Conservation (phyloP, 1,140 invertebrate species). For the Sinella curviseta region DNA sequence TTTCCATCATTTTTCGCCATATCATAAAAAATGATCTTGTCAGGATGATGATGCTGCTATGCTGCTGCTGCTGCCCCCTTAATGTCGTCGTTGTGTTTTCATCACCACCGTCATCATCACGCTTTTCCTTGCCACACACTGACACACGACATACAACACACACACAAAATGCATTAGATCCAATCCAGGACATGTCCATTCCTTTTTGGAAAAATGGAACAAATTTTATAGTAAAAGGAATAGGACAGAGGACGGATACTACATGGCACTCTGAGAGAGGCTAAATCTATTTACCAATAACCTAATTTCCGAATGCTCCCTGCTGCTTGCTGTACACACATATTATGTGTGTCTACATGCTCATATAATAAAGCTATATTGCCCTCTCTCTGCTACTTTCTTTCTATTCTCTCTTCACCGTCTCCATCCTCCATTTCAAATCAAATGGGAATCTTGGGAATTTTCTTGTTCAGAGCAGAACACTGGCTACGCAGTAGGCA, state of each 20-base stretch:
- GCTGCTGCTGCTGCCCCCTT: background rate
- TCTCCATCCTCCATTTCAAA: no score
- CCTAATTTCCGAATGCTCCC: background rate
- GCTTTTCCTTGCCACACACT: background rate
- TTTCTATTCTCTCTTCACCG: no score
- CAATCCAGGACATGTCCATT: background rate
- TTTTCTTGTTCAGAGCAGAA: no score
- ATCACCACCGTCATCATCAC: background rate
- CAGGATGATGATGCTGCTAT: no score
- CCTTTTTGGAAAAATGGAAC: background rate
- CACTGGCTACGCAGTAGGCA: no score
- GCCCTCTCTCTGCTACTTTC: no score
- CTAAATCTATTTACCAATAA: background rate
- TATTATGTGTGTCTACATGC: no score
- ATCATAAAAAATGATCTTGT: background rate
- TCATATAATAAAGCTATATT: no score
- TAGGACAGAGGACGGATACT: no score
- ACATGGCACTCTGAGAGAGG: no score
- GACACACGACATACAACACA: no score
- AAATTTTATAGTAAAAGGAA: background rate
- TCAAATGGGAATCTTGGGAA: no score
- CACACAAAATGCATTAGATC: background rate
- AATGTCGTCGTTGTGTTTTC: background rate
- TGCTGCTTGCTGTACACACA: background rate
- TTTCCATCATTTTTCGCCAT: background rate